Evolutionary conservation across 2,113 vertebrate species (phyloP), one percentile per base, ranked within the genome.

Genomic region (Rostratula benghalensis): DNA sequence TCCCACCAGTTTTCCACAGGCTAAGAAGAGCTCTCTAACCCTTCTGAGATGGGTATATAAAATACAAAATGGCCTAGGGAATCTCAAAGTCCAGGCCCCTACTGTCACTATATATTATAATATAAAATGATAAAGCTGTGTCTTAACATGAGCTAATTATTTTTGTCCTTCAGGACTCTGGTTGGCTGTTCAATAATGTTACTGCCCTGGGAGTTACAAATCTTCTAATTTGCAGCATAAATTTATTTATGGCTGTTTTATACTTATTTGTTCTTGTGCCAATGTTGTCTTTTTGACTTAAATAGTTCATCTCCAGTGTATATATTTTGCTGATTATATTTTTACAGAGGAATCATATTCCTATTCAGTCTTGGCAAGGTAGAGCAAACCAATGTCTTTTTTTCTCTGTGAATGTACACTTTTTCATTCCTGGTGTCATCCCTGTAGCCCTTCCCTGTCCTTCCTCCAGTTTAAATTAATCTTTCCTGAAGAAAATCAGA

Each of bases 141-240:
- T 95, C 94, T 95, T 95, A 93, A 96, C 95, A 91, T 69, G 69
- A 95, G 74, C 84, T 95, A 95, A 97, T 96, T 95, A 95, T 96
- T 95, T 97, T 94, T 95, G 96, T 96, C 94, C 93, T 97, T 96
- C 89, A 97, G 91, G 83, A 95, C 89, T 94, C 73, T 82, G 60
- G 77, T 95, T 95, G 89, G 89, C 48, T 94, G 87, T 94, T 96
- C 95, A 91, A 93, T 96, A 95, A 81, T 87, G 81, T 94, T 91
- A 85, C 85, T 95, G 89, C 74, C 84, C 77, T 95, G 91, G 87
- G 93, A 95, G 78, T 94, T 95, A 95, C 89, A 96, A 95, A 95
- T 97, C 93, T 94, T 92, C 73, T 94, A 91, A 95, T 97, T 82
- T 91, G 69, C 65, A 91, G 93, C 84, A 91, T 95, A 91, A 89